A percentile compares a stretch with the other conserved stretches of the same genome.
Conservation (phyloP, 1,140 invertebrate species). For the Belonocnema kinseyi region DNA sequence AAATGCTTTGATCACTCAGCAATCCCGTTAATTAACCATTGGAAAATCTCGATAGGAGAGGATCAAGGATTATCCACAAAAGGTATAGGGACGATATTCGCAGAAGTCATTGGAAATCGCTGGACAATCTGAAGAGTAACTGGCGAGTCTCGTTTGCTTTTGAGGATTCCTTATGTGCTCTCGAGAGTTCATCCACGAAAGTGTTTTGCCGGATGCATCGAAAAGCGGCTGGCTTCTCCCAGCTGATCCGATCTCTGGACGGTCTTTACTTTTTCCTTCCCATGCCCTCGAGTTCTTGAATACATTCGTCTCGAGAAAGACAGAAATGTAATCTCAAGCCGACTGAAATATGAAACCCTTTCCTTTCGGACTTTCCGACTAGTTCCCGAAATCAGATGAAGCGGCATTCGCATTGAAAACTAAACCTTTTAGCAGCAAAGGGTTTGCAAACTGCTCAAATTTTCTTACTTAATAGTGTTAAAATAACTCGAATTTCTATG, state of each 20-base stretch:
- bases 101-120: slow-evolving; percentile 29
- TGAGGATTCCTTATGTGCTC: neutral
- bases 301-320: neutral
- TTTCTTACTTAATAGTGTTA: neutral
- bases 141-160: neutral
- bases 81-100: slow-evolving; percentile 8
- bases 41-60: slow-evolving; percentile 28
- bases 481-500: neutral
- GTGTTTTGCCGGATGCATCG: slow-evolving; percentile 6
- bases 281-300: neutral
- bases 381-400: neutral
- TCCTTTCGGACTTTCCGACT: too few species aligned
- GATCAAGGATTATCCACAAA: slow-evolving; percentile 23
- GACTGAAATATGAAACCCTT: too few species aligned
- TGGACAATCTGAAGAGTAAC: slow-evolving; percentile 3
- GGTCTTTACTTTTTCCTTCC: neutral
- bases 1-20: slow-evolving; percentile 13
- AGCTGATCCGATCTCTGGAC: neutral
- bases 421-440: neutral
- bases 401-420: neutral
- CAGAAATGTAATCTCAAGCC: too few species aligned
- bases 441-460: neutral
- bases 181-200: neutral
- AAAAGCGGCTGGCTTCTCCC: neutral
- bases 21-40: slow-evolving; percentile 26